phyloP scores from a whole-genome alignment of 1,140 invertebrate genomes.

The Hypothenemus hampei region DNA sequence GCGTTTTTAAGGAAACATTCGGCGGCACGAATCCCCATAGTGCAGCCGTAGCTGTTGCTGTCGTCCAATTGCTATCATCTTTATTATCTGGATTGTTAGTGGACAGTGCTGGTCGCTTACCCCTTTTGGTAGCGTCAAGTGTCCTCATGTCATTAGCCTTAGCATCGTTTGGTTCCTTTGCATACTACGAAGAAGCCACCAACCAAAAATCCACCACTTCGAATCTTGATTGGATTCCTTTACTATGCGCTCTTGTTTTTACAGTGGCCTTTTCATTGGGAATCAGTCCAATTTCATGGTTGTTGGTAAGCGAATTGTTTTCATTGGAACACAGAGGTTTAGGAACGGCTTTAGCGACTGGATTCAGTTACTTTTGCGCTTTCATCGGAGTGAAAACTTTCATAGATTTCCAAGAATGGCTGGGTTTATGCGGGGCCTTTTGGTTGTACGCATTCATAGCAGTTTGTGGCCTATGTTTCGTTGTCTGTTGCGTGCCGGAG shows the following conservation, averaged over 20 bases:
- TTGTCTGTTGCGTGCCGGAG: constrained; percentile 82
- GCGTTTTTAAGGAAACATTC: constrained; percentile 72
- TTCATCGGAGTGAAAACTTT: constrained; percentile 87
- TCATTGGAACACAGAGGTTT: constrained; percentile 77
- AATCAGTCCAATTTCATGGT: constrained; percentile 84
- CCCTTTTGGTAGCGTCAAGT: constrained; percentile 71
- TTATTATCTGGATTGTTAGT: constrained; percentile 74
- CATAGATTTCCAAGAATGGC: constrained; percentile 68
- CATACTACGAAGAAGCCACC: constrained; percentile 65
- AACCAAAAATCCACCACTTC: constrained; percentile 49
- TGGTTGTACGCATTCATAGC: constrained; percentile 85
- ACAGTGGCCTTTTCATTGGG: constrained; percentile 81
- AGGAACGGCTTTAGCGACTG: constrained; percentile 76
- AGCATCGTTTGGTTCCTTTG: constrained; percentile 73
- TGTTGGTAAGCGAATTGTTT: constrained; percentile 83
- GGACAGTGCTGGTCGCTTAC: constrained; percentile 71
- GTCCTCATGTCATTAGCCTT: constrained; percentile 77
- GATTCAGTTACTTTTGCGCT: constrained; percentile 82
- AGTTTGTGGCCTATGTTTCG: constrained; percentile 75
- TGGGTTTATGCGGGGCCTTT: constrained; percentile 78
- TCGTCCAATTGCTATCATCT: constrained; percentile 72
- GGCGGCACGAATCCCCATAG: constrained; percentile 75
- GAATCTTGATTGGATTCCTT: constrained; percentile 66
- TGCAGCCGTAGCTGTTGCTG: constrained; percentile 71
- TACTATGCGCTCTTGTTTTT: constrained; percentile 76